Evolutionary conservation across 1,140 invertebrate genomes (phyloP).

Genomic region (Marisa cornuarietis): DNA sequence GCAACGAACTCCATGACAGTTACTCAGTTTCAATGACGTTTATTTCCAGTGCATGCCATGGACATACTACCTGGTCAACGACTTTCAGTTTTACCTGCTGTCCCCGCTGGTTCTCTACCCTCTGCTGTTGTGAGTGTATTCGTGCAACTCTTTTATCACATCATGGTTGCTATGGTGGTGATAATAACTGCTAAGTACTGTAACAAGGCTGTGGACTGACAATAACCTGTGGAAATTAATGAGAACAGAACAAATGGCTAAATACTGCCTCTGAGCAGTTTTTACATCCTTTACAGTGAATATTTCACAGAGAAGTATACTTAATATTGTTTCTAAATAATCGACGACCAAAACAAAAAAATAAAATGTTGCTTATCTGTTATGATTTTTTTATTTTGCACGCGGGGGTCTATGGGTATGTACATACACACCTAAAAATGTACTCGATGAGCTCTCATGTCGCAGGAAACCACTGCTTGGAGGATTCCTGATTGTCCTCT

Average conservation of each 20-base stretch:
- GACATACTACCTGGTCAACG: slow-evolving; percentile 82
- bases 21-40: neutral
- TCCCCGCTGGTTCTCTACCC: slow-evolving; percentile 71
- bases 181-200: neutral
- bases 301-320: no score
- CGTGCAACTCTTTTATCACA: neutral
- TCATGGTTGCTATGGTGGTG: neutral
- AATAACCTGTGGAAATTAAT: slow-evolving; percentile 1
- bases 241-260: slow-evolving; percentile 20
- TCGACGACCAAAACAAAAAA: no score
- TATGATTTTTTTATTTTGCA: no score
- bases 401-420: no score
- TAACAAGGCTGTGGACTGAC: no score
- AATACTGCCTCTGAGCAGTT: slow-evolving; percentile 1
- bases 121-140: slow-evolving; percentile 45
- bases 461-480: no score
- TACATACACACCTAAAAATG: neutral
- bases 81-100: slow-evolving; percentile 80
- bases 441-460: neutral
- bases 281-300: no score
- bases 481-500: neutral
- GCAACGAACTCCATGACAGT: no score
- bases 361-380: no score
- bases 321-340: no score
- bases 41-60: slow-evolving; percentile 75